Conservation (phyloP, 92 coral and sea anemone genomes). For the Scolanthus callimorphus region DNA sequence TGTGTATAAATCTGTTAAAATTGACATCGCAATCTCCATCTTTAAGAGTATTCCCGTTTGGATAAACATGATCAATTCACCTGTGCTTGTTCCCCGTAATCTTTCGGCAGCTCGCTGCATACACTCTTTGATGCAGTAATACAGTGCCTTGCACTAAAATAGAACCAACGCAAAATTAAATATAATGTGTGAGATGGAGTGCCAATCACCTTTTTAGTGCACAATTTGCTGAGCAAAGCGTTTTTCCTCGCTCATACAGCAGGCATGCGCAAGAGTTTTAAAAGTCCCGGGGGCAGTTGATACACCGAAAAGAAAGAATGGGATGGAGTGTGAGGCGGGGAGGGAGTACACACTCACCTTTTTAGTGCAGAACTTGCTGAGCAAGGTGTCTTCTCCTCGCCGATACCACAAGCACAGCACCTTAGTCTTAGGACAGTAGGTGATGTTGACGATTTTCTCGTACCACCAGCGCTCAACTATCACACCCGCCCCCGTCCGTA, state of each 20-base stretch:
- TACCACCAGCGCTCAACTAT: slow-evolving; percentile 99
- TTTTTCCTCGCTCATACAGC: no score
- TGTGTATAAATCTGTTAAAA: no score
- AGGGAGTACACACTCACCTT: slow-evolving; percentile 77
- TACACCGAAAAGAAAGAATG: background rate
- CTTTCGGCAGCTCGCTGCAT: slow-evolving; percentile 97
- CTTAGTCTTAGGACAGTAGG: slow-evolving; percentile 93
- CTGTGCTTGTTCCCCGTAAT: slow-evolving; percentile 77
- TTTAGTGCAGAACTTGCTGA: slow-evolving; percentile 93
- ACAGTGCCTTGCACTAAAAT: slow-evolving; percentile 85
- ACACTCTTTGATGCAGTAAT: slow-evolving; percentile 93
- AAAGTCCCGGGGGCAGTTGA: no score
- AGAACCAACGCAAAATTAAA: no score
- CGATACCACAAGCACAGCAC: slow-evolving; percentile 95
- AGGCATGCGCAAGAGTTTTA: no score
- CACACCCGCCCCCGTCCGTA: slow-evolving; percentile 85
- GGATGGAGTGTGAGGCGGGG: background rate
- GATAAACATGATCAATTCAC: slow-evolving; percentile 28
- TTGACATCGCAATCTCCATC: no score
- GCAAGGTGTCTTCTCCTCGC: slow-evolving; percentile 88
- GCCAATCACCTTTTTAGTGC: no score
- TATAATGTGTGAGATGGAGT: no score
- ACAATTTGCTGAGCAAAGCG: no score
- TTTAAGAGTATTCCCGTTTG: no score
- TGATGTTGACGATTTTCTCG: slow-evolving; percentile 95